Conservation (phyloP, 1,140 invertebrate genomes). For the Pseudomyrmex pallidus region DNA sequence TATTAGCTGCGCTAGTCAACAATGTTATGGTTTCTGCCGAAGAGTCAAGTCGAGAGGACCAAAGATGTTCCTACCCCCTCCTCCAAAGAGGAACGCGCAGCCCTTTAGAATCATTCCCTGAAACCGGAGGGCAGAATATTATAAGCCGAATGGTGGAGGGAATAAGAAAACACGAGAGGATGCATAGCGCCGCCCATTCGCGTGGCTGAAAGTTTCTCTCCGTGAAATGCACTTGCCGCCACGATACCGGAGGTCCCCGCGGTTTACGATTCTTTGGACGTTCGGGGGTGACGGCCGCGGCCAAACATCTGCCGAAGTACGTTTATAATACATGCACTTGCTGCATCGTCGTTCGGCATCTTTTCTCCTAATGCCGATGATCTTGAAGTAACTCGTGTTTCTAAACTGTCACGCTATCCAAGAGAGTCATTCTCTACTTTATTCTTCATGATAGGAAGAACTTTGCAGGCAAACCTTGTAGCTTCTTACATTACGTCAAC, state of each 20-base stretch:
- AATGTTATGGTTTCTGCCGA: slow-evolving; percentile 19
- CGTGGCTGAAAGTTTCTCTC: slow-evolving; percentile 74
- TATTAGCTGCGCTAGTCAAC: slow-evolving; percentile 63
- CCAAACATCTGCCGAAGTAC: slow-evolving; percentile 33
- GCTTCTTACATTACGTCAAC: too few species aligned
- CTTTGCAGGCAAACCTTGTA: too few species aligned
- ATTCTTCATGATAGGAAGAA: too few species aligned
- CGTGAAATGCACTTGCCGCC: slow-evolving; percentile 62
- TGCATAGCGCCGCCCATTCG: slow-evolving; percentile 82
- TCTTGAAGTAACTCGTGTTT: too few species aligned
- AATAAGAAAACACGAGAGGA: slow-evolving; percentile 44
- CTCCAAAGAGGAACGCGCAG: slow-evolving; percentile 4
- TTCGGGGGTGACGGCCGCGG: slow-evolving; percentile 43
- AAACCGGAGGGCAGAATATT: slow-evolving; percentile 11
- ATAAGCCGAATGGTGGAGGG: neutral
- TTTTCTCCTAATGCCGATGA: neutral
- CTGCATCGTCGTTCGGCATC: slow-evolving; percentile 16
- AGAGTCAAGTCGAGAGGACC: slow-evolving; percentile 11
- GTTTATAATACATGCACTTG: too few species aligned
- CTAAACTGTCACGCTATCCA: too few species aligned
- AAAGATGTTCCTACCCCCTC: slow-evolving; percentile 15
- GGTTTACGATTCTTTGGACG: neutral
- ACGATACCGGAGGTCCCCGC: too few species aligned
- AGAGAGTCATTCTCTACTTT: too few species aligned
- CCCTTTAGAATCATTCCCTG: slow-evolving; percentile 17